Percentiles rank a stretch among this genome's conserved stretches.
These are phyloP conservation scores for Diabrotica undecimpunctata DNA, from an alignment of 1,140 invertebrate species.

Conservation along the genomic window DNA sequence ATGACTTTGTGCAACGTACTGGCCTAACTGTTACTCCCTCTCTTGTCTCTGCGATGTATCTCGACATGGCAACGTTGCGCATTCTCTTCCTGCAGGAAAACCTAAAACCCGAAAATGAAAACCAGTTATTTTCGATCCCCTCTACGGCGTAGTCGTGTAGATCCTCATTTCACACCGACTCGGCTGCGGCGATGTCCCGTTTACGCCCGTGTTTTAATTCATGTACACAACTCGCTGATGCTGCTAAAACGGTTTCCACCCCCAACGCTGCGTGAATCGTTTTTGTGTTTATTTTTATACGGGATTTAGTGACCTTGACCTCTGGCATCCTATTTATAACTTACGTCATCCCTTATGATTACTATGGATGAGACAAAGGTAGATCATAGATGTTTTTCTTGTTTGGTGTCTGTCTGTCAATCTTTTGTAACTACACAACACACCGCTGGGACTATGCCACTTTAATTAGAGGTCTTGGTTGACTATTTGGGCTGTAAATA, in stretches of 20 bases:
- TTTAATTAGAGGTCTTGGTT: background rate
- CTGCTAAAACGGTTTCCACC: background rate
- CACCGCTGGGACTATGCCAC: background rate
- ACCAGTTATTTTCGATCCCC: conserved; percentile 29
- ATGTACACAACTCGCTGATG: background rate
- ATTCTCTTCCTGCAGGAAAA: conserved; percentile 24
- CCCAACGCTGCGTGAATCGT: background rate
- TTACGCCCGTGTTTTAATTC: conserved; percentile 10
- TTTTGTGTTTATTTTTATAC: background rate
- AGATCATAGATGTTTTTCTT: too few relatives aligned
- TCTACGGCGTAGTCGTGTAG: conserved; percentile 19
- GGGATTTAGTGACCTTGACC: background rate
- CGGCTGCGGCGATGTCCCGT: conserved; percentile 9
- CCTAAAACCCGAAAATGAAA: conserved; percentile 26
- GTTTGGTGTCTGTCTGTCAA: background rate
- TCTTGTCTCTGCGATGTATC: background rate
- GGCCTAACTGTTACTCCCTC: too few relatives aligned
- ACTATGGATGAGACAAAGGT: too few relatives aligned
- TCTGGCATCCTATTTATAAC: too few relatives aligned
- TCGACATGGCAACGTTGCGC: conserved; percentile 7
- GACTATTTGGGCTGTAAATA: background rate
- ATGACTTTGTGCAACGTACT: too few relatives aligned
- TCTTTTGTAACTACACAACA: background rate
- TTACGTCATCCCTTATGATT: too few relatives aligned
- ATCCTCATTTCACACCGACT: conserved; percentile 7